Evolutionary conservation across 2,113 vertebrate species (phyloP), one percentile per base, ranked within the genome.

Genomic region (Agapornis roseicollis): DNA sequence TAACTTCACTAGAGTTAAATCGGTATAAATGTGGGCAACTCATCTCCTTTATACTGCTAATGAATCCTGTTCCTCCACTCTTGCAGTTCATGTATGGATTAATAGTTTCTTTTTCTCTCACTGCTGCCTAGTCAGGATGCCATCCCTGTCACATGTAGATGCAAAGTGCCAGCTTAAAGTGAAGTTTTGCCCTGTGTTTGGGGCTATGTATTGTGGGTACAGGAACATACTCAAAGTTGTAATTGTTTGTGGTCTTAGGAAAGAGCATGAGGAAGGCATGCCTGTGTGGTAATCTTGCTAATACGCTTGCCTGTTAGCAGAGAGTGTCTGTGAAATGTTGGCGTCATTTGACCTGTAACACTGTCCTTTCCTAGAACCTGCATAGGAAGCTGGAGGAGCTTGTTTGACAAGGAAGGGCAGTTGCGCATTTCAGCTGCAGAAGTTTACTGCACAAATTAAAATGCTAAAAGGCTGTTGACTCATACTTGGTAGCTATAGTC

Each of bases 111-210:
- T 64, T 80, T 66, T 68, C 44, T 68, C 29, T 86, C 60, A 4
- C 18, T 28, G 33, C 60, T 83, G 42, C 27, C 39, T 81, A 12
- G 19, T 50, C 41, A 79, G 49, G 47, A 60, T 64, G 39, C 53
- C 35, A 11, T 12, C 46, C 80, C 53, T 78, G 68, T 73, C 56
- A 33, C 1, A 1, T 1, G 4, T 3, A 70, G 46, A 39, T 6
- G 11, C 11, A 5, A 0, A 0, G 23, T 58, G 41, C 37, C 39
- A 79, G 1, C 52, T 76, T 17, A 4, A 33, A 52, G 63, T 35
- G 23, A 50, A 66, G 18, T 7, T 74, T 66, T 66, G 8, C 56
- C 11, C 28, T 17, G 20, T 28, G 14, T 73, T 79, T 37, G 35
- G n/a, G 78, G 11, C 44, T 71, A 2, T 16, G 10, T 29, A 1